These are phyloP conservation scores for Agapornis roseicollis DNA, from an alignment of 2,113 vertebrate species.

Conservation along the genomic window DNA sequence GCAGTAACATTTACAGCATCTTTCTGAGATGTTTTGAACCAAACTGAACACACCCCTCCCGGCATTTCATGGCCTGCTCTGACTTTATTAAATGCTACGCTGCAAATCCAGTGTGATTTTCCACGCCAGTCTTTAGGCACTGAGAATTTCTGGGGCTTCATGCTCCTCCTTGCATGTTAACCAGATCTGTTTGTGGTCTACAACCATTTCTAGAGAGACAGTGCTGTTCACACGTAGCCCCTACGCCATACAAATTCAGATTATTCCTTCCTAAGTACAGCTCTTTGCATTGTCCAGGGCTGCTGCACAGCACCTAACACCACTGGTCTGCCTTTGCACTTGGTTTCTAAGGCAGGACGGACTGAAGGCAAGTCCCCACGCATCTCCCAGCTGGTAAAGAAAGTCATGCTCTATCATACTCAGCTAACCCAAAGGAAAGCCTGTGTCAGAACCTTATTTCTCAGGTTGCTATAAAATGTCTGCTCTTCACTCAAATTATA, in stretches of 20 bases:
- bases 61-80: neutral
- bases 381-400: neutral
- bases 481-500: neutral
- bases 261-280: neutral
- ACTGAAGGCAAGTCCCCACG: accelerated
- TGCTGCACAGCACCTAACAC: neutral
- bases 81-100: neutral
- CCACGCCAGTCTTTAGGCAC: neutral
- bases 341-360: neutral
- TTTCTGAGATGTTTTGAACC: conserved; percentile 4
- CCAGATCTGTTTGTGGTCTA: neutral
- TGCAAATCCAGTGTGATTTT: conserved; percentile 9
- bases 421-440: neutral
- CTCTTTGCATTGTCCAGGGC: neutral
- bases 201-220: neutral
- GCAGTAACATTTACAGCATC: conserved; percentile 36
- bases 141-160: neutral
- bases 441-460: neutral
- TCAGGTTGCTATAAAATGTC: neutral
- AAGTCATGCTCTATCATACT: neutral
- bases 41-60: neutral
- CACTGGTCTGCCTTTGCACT: neutral
- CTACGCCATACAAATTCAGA: neutral
- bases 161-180: neutral
- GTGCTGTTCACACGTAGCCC: neutral